Base-by-base conservation (phyloP, 2,797 vertebrate species). In the Carapus acus region DNA sequence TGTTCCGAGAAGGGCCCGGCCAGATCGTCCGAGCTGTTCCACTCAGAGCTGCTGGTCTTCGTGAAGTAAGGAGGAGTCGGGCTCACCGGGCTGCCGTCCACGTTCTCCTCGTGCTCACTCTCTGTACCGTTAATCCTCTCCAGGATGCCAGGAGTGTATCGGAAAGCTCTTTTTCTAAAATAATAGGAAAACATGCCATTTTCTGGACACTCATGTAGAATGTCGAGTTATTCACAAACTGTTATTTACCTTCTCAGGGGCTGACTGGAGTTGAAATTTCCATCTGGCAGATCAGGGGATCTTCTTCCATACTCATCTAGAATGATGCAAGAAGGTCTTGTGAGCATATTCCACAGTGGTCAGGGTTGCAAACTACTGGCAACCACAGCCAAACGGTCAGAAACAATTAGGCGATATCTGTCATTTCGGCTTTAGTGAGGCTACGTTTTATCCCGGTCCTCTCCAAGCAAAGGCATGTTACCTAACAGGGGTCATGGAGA, bases 241-340 rank as follows among this genome's bases (percentile, higher is more conserved):
- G n/a, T n/a, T n/a, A n/a, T 53, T 86, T 88, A 98, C 95, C 94
- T 95, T 63, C 87, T 88, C 8, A 88, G 34, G 23, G 54, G 70
- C 54, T 85, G 84, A 77, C 81, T 87, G 39, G 81, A 78, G 20
- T 76, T 65, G 46, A 81, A 54, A 46, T 76, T 71, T 53, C 77
- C 64, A 21, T 79, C 78, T 27, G 72, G 80, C 50, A 78, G 67
- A 71, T 92, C 90, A 12, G 84, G 69, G 67, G 50, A 84, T 67
- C 83, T 71, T 23, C 77, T 69, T 55, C 49, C 72, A 46, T 66
- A 61, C 40, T 86, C 78, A 74, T 67, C 89, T 90, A 19, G 31
- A 77, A 15, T 49, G 60, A 9, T 67, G 66, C 1, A 1, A 38
- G 40, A 17, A 21, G 2, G 20, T 27, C 33, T 52, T 11, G 33